Base-by-base conservation (phyloP, 1,140 invertebrate genomes). In the Halyomorpha halys region DNA sequence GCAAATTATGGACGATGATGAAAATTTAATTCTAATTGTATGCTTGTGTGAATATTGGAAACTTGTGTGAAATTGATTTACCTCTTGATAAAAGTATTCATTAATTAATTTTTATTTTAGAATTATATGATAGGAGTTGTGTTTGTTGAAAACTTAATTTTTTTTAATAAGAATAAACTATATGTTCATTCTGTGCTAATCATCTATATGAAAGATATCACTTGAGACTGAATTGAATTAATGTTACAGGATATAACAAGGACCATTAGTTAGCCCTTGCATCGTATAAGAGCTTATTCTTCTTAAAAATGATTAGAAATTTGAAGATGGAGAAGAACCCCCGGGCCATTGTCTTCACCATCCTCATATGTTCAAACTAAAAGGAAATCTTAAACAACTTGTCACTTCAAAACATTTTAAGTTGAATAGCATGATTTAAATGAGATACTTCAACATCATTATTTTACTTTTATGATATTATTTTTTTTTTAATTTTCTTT, bases 271-370 rank as follows among this genome's bases (percentile, higher is more conserved):
- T 16, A 11, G 1, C 21, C 5, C 21, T 49, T 2, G 11, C 2
- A n/a, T 6, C 8, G 8, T 15, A 59, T n/a, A 59, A 59, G 14
- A 59, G 16, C n/a, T 15, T 15, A 27, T 3, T 81, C 79, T 56
- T 76, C 76, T 1, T 56, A n/a, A 25, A 27, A 23, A 25, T 59
- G 25, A 27, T 9, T 21, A 34, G 25, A 25, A 23, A 27, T 59
- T 18, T 49, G 47, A 49, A 18, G 6, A 14, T 21, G 11, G n/a
- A 6, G n/a, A 49, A 49, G 47, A 49, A 49, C n/a, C n/a, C 21
- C n/a, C 1, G 16, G 6, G 6, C 21, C 21, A 19, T 1, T 18
- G n/a, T 21, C 47, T 13, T 19, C 47, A 3, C n/a, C n/a, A n/a
- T n/a, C n/a, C n/a, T n/a, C n/a, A n/a, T 47, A 18, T n/a, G 16